Percentiles rank a stretch among this genome's conserved stretches.
These are phyloP conservation scores for Amblyjoppa proteus DNA, from an alignment of 2,888 invertebrate genomes.

Conservation along the genomic window DNA sequence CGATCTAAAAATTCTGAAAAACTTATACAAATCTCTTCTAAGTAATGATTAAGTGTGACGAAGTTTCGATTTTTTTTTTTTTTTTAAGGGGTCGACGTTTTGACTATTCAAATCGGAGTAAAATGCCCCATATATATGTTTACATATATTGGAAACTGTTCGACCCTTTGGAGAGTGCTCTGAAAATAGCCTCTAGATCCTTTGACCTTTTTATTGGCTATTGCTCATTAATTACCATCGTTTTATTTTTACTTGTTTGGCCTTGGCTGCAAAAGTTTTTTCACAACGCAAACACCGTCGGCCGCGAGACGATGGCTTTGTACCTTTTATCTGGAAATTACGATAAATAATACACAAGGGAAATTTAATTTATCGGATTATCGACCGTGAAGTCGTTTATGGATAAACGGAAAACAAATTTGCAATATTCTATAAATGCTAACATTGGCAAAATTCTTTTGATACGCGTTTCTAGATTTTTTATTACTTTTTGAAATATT, in stretches of 20 bases:
- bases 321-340: conserved; percentile 8
- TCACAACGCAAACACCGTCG: conserved; percentile 11
- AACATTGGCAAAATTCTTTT: no score
- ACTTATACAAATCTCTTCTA: not conserved
- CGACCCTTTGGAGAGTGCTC: not conserved
- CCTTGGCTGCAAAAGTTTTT: not conserved
- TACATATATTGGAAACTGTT: not conserved
- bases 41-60: not conserved
- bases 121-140: not conserved
- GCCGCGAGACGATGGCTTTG: no score
- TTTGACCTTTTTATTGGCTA: conserved; percentile 9
- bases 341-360: not conserved
- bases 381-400: no score
- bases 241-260: not conserved
- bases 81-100: not conserved
- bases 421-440: no score
- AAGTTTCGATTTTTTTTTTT: not conserved
- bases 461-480: no score
- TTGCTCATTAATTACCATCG: not conserved
- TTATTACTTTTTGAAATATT: no score
- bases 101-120: not conserved
- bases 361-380: no score
- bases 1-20: not conserved
- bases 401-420: no score
- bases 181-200: not conserved